Evolutionary conservation across 1,140 invertebrate species (phyloP).

Genomic region (Drosophila suzukii): DNA sequence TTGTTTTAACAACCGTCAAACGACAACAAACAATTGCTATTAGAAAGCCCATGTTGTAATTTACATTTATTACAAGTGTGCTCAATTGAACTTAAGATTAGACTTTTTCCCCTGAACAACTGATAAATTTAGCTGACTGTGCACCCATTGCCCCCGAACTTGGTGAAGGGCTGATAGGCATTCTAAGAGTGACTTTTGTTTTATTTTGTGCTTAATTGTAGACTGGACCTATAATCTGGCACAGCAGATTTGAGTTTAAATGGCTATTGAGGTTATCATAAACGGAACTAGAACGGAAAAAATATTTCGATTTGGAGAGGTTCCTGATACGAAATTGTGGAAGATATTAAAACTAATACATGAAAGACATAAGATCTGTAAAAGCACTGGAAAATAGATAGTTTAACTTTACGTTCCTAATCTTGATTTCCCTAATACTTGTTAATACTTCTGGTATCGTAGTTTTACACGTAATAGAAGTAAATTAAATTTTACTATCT

Average conservation of each 20-base stretch:
- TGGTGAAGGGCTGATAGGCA: slow-evolving; percentile 23
- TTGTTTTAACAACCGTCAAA: neutral
- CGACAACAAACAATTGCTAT: slow-evolving; percentile 16
- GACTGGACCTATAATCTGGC: slow-evolving; percentile 1
- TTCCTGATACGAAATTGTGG: neutral
- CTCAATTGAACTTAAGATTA: slow-evolving; percentile 22
- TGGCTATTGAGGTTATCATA: slow-evolving; percentile 23
- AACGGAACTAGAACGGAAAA: slow-evolving; percentile 12
- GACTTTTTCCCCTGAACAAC: slow-evolving; percentile 6
- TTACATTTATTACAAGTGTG: slow-evolving; percentile 24
- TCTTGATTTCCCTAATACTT: no score
- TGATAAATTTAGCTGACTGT: slow-evolving; percentile 13
- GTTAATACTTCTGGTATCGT: no score
- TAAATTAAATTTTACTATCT: no score
- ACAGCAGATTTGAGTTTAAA: slow-evolving; percentile 2
- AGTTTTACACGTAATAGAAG: no score
- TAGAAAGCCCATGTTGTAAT: slow-evolving; percentile 13
- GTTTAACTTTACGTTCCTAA: no score
- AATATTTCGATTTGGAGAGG: neutral
- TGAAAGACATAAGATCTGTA: no score
- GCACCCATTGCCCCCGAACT: neutral
- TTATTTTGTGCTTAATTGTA: slow-evolving; percentile 29
- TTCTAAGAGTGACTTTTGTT: slow-evolving; percentile 9
- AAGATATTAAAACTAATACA: no score
- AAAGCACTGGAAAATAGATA: no score